These are phyloP conservation scores for Campylomormyrus tamandua DNA, from an alignment of 2,113 vertebrate genomes.

Conservation along the genomic window DNA sequence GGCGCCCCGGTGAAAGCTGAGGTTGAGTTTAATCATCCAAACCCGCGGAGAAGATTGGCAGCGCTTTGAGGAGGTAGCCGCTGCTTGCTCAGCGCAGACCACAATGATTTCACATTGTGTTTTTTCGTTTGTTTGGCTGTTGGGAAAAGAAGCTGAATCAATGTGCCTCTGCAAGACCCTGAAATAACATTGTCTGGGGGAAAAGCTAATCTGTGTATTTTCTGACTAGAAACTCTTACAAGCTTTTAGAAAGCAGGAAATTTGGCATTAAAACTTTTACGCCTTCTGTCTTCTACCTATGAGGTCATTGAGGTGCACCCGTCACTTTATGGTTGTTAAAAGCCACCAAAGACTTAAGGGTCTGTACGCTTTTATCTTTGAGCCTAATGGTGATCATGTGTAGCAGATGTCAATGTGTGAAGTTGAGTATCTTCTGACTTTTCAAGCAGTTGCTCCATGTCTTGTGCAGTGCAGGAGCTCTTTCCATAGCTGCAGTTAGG, in stretches of 20 bases:
- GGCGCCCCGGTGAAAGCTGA: constrained; percentile 27
- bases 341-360: not conserved
- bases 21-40: constrained; percentile 29
- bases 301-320: not conserved
- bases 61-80: constrained; percentile 23
- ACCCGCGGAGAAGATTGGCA: constrained; percentile 23
- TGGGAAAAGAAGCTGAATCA: constrained; percentile 19
- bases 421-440: not conserved
- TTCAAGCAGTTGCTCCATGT: not conserved
- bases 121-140: constrained; percentile 13
- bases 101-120: constrained; percentile 10
- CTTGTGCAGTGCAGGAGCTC: not conserved
- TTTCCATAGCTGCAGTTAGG: not conserved
- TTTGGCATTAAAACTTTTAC: not conserved
- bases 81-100: constrained; percentile 18
- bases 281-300: not conserved
- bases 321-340: not conserved
- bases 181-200: not conserved
- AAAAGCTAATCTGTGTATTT: not conserved
- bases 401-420: not conserved
- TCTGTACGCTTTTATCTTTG: not conserved
- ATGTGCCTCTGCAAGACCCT: not conserved
- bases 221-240: not conserved
- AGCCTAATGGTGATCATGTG: not conserved
- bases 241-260: not conserved